Evolutionary conservation across 1,140 invertebrate species (phyloP), one percentile per base, ranked within the genome.

Genomic region (Brachionus rotundiformis): DNA sequence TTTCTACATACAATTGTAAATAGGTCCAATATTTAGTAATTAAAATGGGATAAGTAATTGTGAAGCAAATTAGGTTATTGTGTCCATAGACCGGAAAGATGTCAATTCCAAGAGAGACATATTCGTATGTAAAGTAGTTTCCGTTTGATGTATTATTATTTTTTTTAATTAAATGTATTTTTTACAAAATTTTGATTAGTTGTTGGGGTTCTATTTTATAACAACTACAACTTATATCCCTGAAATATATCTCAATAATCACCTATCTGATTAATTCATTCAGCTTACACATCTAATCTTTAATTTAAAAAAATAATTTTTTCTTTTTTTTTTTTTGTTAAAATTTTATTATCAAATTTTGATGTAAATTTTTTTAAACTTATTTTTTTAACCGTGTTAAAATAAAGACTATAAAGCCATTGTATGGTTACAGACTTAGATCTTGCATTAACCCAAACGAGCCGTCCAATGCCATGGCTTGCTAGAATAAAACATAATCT

Each of bases 351-450:
- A 54, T 54, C 16, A 54, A 54, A 54, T 54, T 54, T 54, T 54
- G 47, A 54, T 54, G 47, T 54, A 54, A 54, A 54, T 54, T 54
- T 54, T 54, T 54, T 54, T 54, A 19, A 54, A 54, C 47, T 54
- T 54, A 54, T 54, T 54, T 54, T 54, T 54, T 54, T 54, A 54
- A 54, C 47, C 47, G 47, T 54, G 47, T 54, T 54, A 54, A 54
- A 54, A 54, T 54, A 54, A 54, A 54, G 47, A 54, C 47, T 54
- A 16, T 19, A 54, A 54, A 54, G 47, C 16, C 47, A 54, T 54
- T 54, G 47, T 23, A 7, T 54, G 47, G 47, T 54, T n/a, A 19
- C 47, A 19, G 47, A 54, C 47, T 54, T 16, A 54, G 47, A 54
- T 5, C 47, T 19, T 19, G 1, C 19, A 19, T 54, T 25, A 54